Base-by-base conservation (phyloP, 2,888 invertebrate species). In the Zygaena filipendulae region DNA sequence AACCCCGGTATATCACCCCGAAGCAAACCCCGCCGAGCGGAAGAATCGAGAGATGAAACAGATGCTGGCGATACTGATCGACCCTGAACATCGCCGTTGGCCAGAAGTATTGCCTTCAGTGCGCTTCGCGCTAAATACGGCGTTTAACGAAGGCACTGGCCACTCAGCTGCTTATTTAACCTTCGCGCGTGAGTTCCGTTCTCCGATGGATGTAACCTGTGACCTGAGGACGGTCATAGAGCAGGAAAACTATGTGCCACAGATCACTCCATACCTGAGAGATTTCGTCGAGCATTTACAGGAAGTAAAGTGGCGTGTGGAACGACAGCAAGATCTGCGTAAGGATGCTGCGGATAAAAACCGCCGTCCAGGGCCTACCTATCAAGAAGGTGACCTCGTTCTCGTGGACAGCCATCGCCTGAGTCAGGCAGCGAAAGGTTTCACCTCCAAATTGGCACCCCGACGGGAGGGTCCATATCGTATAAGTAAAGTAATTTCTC, bases 401-500 rank as follows among this genome's bases (percentile, higher is more conserved):
- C 11, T 38, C 13, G 33, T 34, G 4, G 25, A 29, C 7, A 21
- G 24, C 4, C 36, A 42, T 19, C n/a, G 25, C 3, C 19, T 40
- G 3, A 43, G 38, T 22, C 34, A 29, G 5, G 21, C 30, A n/a
- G 9, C 11, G 3, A 20, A 29, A 25, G 36, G 36, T 5, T 8
- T 30, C 3, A 37, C 29, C 11, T 19, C 47, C 3, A 57, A 57
- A 26, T 46, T 55, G 27, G 39, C 40, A 8, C 49, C 53, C 4
- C 40, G 45, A 29, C 25, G 51, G 5, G 50, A 49, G 39, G 52
- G 52, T 12, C 51, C 51, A 1, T 52, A 51, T 14, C 9, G 19
- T 3, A 33, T 37, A 8, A 25, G 14, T 11, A 23, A 23, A 11
- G 10, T 19, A 18, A 21, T 32, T 22, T 29, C 31, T 6, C 35